phyloP scores from a whole-genome alignment of 2,797 vertebrate species.

The Sciurus vulgaris region DNA sequence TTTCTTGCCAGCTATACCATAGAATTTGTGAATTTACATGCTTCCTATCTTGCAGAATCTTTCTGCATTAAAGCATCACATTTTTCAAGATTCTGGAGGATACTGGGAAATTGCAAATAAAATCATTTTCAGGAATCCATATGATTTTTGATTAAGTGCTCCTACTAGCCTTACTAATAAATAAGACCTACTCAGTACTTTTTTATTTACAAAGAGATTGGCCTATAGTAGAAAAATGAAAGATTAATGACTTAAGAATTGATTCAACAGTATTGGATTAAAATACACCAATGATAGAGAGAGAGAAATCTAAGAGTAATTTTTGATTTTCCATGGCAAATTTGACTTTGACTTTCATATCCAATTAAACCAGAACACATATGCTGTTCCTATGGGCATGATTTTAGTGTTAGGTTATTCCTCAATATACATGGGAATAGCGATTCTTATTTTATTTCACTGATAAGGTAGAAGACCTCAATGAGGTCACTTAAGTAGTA shows the following conservation, averaged over 20 bases:
- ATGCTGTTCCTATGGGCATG: background rate
- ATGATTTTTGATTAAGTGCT: background rate
- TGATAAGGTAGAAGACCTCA: slow-evolving; percentile 33
- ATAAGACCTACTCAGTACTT: slow-evolving; percentile 16
- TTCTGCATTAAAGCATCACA: background rate
- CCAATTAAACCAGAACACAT: background rate
- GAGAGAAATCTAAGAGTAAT: background rate
- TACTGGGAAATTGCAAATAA: slow-evolving; percentile 48
- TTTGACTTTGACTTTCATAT: slow-evolving; percentile 36
- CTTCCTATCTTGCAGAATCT: background rate
- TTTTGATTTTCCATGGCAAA: slow-evolving; percentile 52
- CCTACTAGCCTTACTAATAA: background rate
- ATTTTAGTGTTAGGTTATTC: background rate
- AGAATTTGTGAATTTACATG: background rate
- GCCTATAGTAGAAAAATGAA: background rate
- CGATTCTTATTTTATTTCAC: slow-evolving; percentile 28
- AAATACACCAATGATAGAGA: background rate
- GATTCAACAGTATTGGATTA: slow-evolving; percentile 1
- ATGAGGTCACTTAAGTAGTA: background rate
- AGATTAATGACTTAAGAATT: background rate
- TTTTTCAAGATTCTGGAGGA: background rate
- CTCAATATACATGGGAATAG: background rate
- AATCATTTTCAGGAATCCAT: slow-evolving; percentile 1
- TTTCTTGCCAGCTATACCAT: background rate
- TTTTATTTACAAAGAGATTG: background rate